Evolutionary conservation across 2,797 vertebrate genomes (phyloP), one percentile per base, ranked within the genome.

Genomic region (Chaetodon trifasciatus): DNA sequence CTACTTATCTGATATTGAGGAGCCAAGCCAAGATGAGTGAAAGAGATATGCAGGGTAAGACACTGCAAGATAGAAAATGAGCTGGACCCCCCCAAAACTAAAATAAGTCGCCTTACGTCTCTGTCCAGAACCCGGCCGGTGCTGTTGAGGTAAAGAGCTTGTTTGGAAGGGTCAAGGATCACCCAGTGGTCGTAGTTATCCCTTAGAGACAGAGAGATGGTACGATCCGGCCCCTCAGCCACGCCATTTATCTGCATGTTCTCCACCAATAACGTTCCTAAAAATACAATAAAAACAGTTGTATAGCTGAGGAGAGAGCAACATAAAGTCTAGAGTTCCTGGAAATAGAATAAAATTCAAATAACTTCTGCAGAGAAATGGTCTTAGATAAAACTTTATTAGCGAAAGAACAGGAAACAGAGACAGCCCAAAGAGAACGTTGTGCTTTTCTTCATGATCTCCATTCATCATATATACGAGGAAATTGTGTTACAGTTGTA

Each of bases 241-340:
- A 96, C 94, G 0, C 97, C 97, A 78, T 98, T 98, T 83, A 98
- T 98, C 90, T 97, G 94, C 97, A 98, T 97, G 79, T 96, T 97
- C 88, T 97, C 97, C 91, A 98, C 97, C 89, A 98, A 78, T 86
- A 98, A 91, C 0, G 97, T 98, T 89, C 97, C 97, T 98, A 83
- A 4, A 8, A 86, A 86, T 0, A 47, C 15, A 74, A 42, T n/a
- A 55, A 64, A 61, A 58, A 68, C 0, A 24, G 0, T 6, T 49
- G 15, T 3, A 50, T 78, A 64, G 68, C 42, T 39, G 3, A 0
- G 65, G 16, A 58, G 15, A 65, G 15, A 57, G 37, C 61, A 4
- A 62, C 5, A 15, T 13, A 64, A 52, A 63, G 28, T 24, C 9
- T 19, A 69, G 23, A 50, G 21, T 37, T 37, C 28, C 5, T 44